These are phyloP conservation scores for Alauda arvensis DNA, from an alignment of 2,797 vertebrate genomes.

Conservation along the genomic window DNA sequence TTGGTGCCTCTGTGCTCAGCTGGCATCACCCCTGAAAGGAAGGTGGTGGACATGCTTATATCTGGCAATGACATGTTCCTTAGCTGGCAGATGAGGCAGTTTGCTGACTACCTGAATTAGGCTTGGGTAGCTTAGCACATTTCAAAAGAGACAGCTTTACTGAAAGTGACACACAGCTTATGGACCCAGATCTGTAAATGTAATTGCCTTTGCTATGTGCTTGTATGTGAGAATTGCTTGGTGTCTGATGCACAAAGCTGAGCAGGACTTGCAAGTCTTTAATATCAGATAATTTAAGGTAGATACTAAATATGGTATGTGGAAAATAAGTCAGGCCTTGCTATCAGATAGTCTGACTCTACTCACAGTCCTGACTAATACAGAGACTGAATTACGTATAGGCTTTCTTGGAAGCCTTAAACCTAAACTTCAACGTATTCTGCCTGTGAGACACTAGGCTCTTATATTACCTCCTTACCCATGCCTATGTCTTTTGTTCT, in stretches of 20 bases:
- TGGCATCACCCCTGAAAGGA: constrained; percentile 4
- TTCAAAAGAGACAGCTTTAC: constrained; percentile 31
- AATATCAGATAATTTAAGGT: neutral
- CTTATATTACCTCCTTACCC: neutral
- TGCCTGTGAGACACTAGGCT: neutral
- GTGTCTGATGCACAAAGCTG: neutral
- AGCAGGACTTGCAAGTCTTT: neutral
- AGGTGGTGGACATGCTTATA: neutral
- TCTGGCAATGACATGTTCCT: neutral
- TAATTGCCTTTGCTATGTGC: constrained; percentile 28
- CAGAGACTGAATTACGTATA: neutral
- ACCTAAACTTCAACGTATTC: neutral
- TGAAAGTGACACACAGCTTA: constrained; percentile 39
- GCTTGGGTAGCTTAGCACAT: neutral
- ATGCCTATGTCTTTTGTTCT: neutral
- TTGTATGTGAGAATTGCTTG: neutral
- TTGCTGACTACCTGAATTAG: constrained; percentile 55
- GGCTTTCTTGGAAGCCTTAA: neutral
- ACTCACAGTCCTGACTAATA: neutral
- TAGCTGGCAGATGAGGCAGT: constrained; percentile 23
- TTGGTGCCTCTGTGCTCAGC: neutral
- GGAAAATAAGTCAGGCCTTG: neutral
- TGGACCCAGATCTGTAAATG: neutral
- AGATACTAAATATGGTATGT: neutral
- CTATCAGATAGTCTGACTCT: neutral